phyloP scores from a whole-genome alignment of 2,113 vertebrate genomes.

The Orthonyx spaldingii region DNA sequence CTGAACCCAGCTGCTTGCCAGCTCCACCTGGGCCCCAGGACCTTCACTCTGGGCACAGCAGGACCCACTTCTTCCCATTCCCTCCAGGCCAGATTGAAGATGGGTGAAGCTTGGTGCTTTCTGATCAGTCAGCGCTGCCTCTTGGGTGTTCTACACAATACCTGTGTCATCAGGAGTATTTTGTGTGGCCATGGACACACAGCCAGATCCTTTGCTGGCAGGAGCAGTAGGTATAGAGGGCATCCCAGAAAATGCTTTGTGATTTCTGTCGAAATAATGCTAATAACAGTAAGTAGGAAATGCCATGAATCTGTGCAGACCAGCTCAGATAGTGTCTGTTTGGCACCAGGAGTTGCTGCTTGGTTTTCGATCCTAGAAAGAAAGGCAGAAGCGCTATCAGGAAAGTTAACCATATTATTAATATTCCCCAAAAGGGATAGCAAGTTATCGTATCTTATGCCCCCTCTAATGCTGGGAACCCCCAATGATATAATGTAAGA shows the following conservation, averaged over 20 bases:
- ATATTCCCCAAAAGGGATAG: neutral
- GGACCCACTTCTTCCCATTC: conserved; percentile 61
- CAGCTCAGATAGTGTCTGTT: conserved; percentile 18
- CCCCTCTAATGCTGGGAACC: neutral
- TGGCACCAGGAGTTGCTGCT: neutral
- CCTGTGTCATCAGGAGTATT: conserved; percentile 69
- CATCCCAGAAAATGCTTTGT: conserved; percentile 76
- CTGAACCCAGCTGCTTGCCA: neutral
- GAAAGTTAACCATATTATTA: neutral
- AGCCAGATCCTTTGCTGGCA: conserved; percentile 69
- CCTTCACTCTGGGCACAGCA: conserved; percentile 72
- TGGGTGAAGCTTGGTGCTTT: conserved; percentile 30
- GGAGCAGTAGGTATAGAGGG: conserved; percentile 68
- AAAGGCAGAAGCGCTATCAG: neutral
- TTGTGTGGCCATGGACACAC: conserved; percentile 35
- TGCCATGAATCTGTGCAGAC: conserved; percentile 41
- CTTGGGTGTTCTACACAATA: conserved; percentile 74
- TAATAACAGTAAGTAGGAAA: conserved; percentile 22
- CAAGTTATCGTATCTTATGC: neutral
- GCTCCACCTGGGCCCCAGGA: conserved; percentile 64
- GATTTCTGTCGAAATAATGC: conserved; percentile 47
- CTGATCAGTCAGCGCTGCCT: conserved; percentile 61
- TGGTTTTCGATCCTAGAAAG: neutral
- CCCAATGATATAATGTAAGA: neutral
- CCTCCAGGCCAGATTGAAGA: conserved; percentile 73